Percentiles rank a stretch among this genome's conserved stretches.
These are phyloP conservation scores for Lagenorhynchus albirostris DNA, from an alignment of 2,113 vertebrate genomes.

Conservation along the genomic window DNA sequence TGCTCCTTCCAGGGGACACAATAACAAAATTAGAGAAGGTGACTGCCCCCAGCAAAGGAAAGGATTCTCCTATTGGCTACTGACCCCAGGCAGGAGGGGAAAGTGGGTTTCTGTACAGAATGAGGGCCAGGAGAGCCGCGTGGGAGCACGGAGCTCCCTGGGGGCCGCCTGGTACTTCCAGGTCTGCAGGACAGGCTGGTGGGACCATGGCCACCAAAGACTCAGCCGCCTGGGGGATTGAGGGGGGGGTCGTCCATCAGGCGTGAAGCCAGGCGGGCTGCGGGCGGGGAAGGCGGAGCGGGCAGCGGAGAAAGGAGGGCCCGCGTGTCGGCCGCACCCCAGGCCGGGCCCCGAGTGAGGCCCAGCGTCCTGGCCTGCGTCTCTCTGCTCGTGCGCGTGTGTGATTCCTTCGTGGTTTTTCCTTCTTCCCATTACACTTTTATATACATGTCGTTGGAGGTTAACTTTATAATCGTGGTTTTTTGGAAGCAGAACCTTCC, in stretches of 20 bases:
- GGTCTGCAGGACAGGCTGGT: not conserved
- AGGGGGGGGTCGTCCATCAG: not conserved
- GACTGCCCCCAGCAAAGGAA: not conserved
- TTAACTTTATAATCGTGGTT: not conserved
- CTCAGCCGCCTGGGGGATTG: not conserved
- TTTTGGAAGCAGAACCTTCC: not conserved
- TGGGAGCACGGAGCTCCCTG: not conserved
- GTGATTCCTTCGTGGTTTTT: not conserved
- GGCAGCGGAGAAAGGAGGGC: not conserved
- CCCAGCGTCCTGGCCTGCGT: not conserved
- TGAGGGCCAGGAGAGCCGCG: not conserved
- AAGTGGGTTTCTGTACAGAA: not conserved
- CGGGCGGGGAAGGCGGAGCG: not conserved
- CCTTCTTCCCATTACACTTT: not conserved
- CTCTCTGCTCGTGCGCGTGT: not conserved
- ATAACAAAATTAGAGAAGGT: not conserved
- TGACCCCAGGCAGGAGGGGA: not conserved
- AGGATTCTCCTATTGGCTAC: not conserved
- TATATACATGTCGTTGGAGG: not conserved
- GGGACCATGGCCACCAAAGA: not conserved
- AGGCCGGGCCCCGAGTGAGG: not conserved
- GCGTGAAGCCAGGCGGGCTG: accelerated
- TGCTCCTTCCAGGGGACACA: not conserved
- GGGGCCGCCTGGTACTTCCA: not conserved
- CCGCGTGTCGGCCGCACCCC: not conserved